Conservation (phyloP, 2,888 invertebrate species). For the Petrolisthes manimaculis region DNA sequence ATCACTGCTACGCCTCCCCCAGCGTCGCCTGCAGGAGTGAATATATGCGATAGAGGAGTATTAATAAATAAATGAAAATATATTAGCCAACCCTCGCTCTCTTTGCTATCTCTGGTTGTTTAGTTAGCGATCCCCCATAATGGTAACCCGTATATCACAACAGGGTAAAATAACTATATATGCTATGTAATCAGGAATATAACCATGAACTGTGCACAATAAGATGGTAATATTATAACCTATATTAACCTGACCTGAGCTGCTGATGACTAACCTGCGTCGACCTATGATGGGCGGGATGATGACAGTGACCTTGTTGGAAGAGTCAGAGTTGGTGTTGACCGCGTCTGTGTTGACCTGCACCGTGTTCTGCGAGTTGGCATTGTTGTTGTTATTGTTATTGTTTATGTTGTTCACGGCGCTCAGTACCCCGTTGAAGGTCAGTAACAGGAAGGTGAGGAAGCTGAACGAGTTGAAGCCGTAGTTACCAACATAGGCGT, state of each 20-base stretch:
- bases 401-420: conserved; percentile 57
- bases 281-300: conserved; percentile 45
- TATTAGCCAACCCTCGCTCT: too few relatives aligned
- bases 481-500: conserved; percentile 23
- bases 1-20: not conserved
- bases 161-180: not conserved
- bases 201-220: not conserved
- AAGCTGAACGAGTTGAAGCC: conserved; percentile 58
- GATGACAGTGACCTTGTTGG: conserved; percentile 45
- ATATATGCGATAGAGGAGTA: too few relatives aligned
- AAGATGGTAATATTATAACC: not conserved
- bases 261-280: conserved; percentile 20
- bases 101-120: not conserved
- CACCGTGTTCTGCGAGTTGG: conserved; percentile 53
- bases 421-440: conserved; percentile 53
- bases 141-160: not conserved
- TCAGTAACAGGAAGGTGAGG: conserved; percentile 54
- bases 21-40: not conserved
- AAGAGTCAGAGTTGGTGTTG: conserved; percentile 48
- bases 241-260: not conserved
- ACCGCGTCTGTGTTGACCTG: conserved; percentile 49
- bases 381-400: conserved; percentile 53
- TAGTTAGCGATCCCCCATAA: not conserved
- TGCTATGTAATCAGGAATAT: conserved; percentile 1
- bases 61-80: too few relatives aligned